These are phyloP conservation scores for Mythimna ferrago DNA, from an alignment of 2,888 invertebrate genomes.

Conservation along the genomic window DNA sequence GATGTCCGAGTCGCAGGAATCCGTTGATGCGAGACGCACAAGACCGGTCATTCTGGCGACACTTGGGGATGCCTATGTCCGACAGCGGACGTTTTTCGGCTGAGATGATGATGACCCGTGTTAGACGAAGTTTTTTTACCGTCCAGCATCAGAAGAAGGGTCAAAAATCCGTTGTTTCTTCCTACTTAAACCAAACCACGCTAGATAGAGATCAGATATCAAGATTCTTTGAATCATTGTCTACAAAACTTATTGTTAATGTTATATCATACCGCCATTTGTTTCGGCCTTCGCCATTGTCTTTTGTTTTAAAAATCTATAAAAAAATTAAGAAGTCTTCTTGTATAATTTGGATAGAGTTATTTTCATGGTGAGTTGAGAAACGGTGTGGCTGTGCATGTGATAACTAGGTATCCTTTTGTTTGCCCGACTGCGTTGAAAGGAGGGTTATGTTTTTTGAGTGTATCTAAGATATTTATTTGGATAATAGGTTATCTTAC, in stretches of 20 bases:
- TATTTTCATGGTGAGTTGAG: conserved; percentile 44
- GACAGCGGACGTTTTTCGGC: no score
- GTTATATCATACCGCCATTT: conserved; percentile 80
- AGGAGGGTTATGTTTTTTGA: no score
- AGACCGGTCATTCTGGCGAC: no score
- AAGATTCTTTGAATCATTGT: conserved; percentile 84
- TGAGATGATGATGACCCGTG: no score
- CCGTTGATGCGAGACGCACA: no score
- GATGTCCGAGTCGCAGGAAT: no score
- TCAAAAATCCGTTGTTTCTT: conserved; percentile 34
- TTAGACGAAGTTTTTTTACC: background rate
- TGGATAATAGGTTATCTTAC: no score
- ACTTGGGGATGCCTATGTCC: no score
- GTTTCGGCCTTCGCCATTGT: conserved; percentile 81
- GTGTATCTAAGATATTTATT: no score
- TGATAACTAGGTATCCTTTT: no score
- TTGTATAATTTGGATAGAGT: conserved; percentile 39
- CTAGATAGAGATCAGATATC: conserved; percentile 84
- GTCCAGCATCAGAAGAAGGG: background rate
- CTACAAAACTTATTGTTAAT: conserved; percentile 87
- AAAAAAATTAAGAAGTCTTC: conserved; percentile 45
- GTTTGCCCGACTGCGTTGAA: no score
- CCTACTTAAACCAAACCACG: conserved; percentile 65
- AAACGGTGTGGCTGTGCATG: background rate
- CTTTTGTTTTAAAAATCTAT: conserved; percentile 72